Evolutionary conservation across 1,140 invertebrate species (phyloP), one percentile per base, ranked within the genome.

Genomic region (Meteorus sp.): DNA sequence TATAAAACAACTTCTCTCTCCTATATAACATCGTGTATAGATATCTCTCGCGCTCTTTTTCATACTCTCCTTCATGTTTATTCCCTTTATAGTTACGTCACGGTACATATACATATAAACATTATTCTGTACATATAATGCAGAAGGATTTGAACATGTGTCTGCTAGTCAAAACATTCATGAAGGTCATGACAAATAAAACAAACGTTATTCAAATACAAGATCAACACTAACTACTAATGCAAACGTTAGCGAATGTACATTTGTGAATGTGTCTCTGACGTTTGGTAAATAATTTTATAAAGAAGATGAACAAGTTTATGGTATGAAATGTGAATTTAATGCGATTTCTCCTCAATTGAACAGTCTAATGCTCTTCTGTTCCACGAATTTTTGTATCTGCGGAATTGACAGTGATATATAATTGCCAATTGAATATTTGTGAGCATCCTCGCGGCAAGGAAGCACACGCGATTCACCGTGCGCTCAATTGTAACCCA

Each of bases 401-500:
- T 5, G 27, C 4, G 4, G 27, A 29, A 29, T 29, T 29, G 4
- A 29, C 4, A 29, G 4, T 9, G 27, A 5, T 5, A 29, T 29
- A 29, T 29, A 9, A 5, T 5, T 29, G 27, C 27, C 27, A 4
- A 29, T 29, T 29, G 4, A 4, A 29, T 9, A 5, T 9, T 29
- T 9, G 4, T 4, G 3, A n/a, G 8, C 3, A 39, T 39, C 15
- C 15, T 15, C 11, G 17, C 9, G 7, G 9, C n/a, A 37, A 35
- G 29, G 22, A 22, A 9, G 59, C 41, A 29, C 25, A 56, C 37
- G 37, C 52, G n/a, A 39, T 45, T 52, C 31, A 50, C 44, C 37
- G 50, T 39, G 47, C 39, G 41, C 35, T 27, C 43, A 58, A 61
- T 56, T 50, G 48, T 60, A 58, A 67, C 73, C 72, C 64, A 73